Evolutionary conservation across 2,113 vertebrate species (phyloP), one percentile per base, ranked within the genome.

Genomic region (Malurus cyaneus): DNA sequence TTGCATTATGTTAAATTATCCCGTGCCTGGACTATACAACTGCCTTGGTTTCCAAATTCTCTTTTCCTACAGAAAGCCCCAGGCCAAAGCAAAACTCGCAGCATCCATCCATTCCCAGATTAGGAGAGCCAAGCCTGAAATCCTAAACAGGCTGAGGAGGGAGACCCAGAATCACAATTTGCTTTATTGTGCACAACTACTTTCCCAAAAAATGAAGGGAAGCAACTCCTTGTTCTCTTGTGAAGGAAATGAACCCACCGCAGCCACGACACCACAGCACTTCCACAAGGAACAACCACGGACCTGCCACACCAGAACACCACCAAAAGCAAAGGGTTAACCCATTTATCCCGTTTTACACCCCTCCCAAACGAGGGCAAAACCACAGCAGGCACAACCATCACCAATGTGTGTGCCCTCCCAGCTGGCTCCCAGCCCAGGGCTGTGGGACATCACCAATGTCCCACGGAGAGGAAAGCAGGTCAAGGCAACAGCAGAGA

Each of bases 151-250:
- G 2, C 6, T 12, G 54, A 29, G 34, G 25, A 62, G 53, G 41
- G 0, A 25, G 34, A 29, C 6, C 3, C 11, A 74, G 20, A 0
- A 47, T 14, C 39, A 5, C 66, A 47, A 17, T 1, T 0, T 0
- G 2, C 13, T 53, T 31, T 10, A 8, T 7, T 11, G 29, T 4
- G 20, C 34, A 4, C 23, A 21, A 1, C 34, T 2, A 18, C 44
- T 12, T 10, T 21, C 11, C 24, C 67, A 8, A 6, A 67, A 44
- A 50, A 15, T 0, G 6, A 34, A 13, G 41, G 62, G 76, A 52
- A 18, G 32, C 29, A 19, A 39, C 6, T 61, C 74, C 61, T 29
- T 4, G 9, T 16, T 18, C 41, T 41, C 86, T 16, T 11, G 14
- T 50, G 8, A 15, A 53, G 47, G 31, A 32, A 50, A 59, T 0